phyloP scores from a whole-genome alignment of 2,797 vertebrate genomes.

The Linurgus olivaceus region DNA sequence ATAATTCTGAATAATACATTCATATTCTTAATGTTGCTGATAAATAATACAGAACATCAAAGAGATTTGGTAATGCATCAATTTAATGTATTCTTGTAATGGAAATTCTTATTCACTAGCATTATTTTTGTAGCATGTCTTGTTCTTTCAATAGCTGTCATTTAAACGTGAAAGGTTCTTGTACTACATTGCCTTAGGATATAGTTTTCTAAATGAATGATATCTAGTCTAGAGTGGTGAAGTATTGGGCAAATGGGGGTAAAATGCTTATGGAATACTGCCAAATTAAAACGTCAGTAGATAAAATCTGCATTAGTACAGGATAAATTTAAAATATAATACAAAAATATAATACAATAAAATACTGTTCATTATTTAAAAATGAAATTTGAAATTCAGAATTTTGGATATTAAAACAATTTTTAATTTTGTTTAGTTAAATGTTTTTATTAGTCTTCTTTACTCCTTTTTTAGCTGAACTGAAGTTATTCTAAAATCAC shows the following conservation, averaged over 20 bases:
- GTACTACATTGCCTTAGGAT: slow-evolving; percentile 45
- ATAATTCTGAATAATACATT: slow-evolving; percentile 32
- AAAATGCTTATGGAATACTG: neutral
- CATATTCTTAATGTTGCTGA: slow-evolving; percentile 31
- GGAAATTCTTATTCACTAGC: slow-evolving; percentile 17
- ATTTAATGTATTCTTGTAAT: slow-evolving; percentile 51
- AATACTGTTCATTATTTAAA: neutral
- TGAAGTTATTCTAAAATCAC: neutral
- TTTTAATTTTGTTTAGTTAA: neutral
- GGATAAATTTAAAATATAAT: neutral
- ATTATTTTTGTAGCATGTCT: slow-evolving; percentile 55
- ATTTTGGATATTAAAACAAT: neutral
- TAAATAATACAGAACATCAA: slow-evolving; percentile 54
- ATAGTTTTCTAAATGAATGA: slow-evolving; percentile 68
- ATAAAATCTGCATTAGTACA: neutral
- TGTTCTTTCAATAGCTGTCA: slow-evolving; percentile 60
- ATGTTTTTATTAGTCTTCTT: neutral
- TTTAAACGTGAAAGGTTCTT: slow-evolving; percentile 66
- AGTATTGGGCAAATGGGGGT: neutral
- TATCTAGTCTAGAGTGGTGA: slow-evolving; percentile 24
- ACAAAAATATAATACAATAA: neutral
- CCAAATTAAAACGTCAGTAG: slow-evolving; percentile 26
- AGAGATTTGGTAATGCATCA: slow-evolving; percentile 42
- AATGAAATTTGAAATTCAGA: neutral
- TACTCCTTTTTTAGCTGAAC: neutral